Conservation (phyloP, 2,888 invertebrate genomes). For the Lasioglossum pauxillum region DNA sequence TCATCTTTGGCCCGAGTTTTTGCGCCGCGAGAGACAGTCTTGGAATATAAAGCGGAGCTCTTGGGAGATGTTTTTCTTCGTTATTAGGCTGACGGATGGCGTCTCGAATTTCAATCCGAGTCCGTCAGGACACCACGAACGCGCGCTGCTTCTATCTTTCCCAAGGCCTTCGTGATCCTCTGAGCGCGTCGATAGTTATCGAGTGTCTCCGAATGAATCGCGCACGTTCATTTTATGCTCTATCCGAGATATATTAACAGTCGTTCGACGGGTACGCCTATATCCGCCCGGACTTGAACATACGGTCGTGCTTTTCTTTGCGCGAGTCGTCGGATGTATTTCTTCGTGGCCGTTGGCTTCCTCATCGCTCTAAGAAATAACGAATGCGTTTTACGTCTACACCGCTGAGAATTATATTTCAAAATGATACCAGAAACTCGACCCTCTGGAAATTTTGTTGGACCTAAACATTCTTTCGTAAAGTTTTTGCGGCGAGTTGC, state of each 20-base stretch:
- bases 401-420: background rate
- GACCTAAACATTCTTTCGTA: background rate
- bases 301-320: background rate
- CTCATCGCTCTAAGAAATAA: background rate
- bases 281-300: background rate
- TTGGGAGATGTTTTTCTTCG: slow-evolving; percentile 27
- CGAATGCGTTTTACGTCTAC: background rate
- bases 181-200: background rate
- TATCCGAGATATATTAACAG: background rate
- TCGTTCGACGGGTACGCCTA: background rate
- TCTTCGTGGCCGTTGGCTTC: background rate
- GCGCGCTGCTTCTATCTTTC: background rate
- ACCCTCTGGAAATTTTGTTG: background rate
- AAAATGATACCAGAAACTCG: background rate
- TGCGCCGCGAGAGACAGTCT: slow-evolving; percentile 13
- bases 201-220: background rate
- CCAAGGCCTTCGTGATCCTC: background rate
- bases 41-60: slow-evolving; percentile 47
- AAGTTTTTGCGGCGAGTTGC: background rate
- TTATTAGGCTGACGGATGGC: slow-evolving; percentile 16
- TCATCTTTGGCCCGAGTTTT: slow-evolving; percentile 47
- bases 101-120: slow-evolving; percentile 38
- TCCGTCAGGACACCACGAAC: slow-evolving; percentile 20
- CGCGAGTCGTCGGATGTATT: background rate
- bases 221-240: background rate